Evolutionary conservation across 2,797 vertebrate genomes (phyloP).

Genomic region (Chloroceryle amazona): DNA sequence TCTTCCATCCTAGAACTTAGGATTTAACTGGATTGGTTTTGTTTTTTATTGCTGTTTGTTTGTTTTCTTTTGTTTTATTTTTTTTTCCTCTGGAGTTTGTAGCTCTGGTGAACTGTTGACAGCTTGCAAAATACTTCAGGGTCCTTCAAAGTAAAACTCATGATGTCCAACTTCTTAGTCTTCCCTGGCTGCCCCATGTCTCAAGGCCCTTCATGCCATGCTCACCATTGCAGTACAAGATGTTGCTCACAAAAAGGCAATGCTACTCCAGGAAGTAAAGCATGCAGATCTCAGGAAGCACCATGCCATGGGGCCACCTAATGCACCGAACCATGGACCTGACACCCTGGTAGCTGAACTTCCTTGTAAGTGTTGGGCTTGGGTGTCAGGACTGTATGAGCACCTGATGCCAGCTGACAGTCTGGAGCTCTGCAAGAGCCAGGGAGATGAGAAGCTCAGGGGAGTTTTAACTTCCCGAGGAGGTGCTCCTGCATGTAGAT

Average conservation of each 20-base stretch:
- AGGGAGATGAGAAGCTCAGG: neutral
- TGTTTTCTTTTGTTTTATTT: too few species aligned
- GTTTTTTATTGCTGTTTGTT: neutral
- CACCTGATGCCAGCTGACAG: neutral
- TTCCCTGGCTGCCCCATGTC: neutral
- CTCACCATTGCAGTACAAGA: neutral
- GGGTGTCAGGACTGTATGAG: rapidly evolving
- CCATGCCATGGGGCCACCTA: too few species aligned
- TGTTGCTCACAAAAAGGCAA: neutral
- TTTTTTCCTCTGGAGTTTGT: neutral
- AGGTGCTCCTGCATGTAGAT: neutral
- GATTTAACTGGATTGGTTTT: neutral
- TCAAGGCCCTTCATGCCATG: neutral
- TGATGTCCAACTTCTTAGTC: neutral
- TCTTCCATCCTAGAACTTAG: neutral
- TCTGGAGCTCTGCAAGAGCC: neutral
- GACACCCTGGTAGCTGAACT: neutral
- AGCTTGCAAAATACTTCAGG: neutral
- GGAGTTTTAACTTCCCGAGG: neutral
- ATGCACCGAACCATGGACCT: too few species aligned
- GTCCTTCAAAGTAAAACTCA: neutral
- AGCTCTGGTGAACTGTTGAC: rapidly evolving
- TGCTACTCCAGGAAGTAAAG: neutral
- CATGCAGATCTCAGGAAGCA: neutral
- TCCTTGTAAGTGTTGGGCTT: rapidly evolving